A percentile compares a stretch with the other conserved stretches of the same genome.
These are phyloP conservation scores for Zootoca vivipara DNA, from an alignment of 2,113 vertebrate genomes.

Conservation along the genomic window DNA sequence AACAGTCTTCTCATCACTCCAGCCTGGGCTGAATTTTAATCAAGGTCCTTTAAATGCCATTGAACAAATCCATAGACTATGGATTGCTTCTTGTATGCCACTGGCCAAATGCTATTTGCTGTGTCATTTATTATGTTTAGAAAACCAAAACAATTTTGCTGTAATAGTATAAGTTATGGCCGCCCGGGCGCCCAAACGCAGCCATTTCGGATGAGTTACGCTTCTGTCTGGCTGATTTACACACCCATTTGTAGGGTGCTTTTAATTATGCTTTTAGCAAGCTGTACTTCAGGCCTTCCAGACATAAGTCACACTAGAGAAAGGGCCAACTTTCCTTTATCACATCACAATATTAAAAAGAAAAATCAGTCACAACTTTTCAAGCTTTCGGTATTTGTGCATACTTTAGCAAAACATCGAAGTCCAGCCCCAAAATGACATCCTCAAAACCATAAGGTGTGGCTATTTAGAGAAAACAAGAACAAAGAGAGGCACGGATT, in stretches of 20 bases:
- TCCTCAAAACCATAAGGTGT: slow-evolving; percentile 14
- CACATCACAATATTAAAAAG: not conserved
- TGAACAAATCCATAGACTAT: slow-evolving; percentile 82
- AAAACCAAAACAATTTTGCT: slow-evolving; percentile 72
- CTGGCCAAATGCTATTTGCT: slow-evolving; percentile 70
- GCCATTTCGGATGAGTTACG: slow-evolving; percentile 54
- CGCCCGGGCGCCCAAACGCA: slow-evolving; percentile 30
- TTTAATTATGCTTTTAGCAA: slow-evolving; percentile 64
- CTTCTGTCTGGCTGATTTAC: slow-evolving; percentile 44
- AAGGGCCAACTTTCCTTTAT: slow-evolving; percentile 46
- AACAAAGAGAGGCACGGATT: slow-evolving; percentile 24
- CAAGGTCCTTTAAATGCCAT: slow-evolving; percentile 83
- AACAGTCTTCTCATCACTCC: slow-evolving; percentile 71
- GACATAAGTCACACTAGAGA: not conserved
- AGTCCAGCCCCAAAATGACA: not conserved
- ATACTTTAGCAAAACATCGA: not conserved
- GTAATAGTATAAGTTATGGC: slow-evolving; percentile 65
- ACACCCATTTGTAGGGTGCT: slow-evolving; percentile 4
- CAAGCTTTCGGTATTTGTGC: not conserved
- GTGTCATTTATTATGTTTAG: slow-evolving; percentile 81
- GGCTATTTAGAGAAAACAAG: not conserved
- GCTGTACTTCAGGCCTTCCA: slow-evolving; percentile 44
- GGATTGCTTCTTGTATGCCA: slow-evolving; percentile 75
- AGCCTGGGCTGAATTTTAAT: slow-evolving; percentile 79
- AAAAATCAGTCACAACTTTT: not conserved